A percentile compares a stretch with the other conserved stretches of the same genome.
Evolutionary conservation across 2,113 vertebrate species (phyloP).

Genomic region (Pseudorectes ferrugineus): DNA sequence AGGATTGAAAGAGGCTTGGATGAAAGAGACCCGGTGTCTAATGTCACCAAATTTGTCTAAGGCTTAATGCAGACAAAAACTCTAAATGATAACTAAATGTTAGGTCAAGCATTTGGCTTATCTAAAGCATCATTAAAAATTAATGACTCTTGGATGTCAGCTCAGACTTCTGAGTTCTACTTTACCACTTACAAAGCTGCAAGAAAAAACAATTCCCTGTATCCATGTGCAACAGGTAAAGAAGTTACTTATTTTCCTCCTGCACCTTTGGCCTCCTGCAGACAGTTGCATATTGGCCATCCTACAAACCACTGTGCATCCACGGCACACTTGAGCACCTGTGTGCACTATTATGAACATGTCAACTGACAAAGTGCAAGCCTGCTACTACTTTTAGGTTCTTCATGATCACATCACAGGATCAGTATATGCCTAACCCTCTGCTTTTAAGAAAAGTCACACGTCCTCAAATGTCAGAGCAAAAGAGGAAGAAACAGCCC

Average conservation of each 20-base stretch:
- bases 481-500: neutral
- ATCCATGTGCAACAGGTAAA: neutral
- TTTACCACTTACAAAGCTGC: neutral
- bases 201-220: neutral
- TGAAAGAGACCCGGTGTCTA: neutral
- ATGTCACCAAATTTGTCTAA: neutral
- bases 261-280: neutral
- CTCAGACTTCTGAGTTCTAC: neutral
- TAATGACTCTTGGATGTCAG: neutral
- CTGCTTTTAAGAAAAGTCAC: neutral
- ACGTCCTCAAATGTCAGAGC: fast-evolving
- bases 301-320: neutral
- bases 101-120: neutral
- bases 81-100: neutral
- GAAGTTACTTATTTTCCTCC: neutral
- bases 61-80: neutral
- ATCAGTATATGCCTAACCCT: neutral
- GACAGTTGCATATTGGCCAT: neutral
- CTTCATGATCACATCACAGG: neutral
- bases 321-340: neutral
- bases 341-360: fast-evolving
- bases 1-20: neutral
- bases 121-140: neutral
- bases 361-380: neutral
- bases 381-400: neutral